These are phyloP conservation scores for Charina bottae DNA, from an alignment of 2,113 vertebrate genomes.

Conservation along the genomic window DNA sequence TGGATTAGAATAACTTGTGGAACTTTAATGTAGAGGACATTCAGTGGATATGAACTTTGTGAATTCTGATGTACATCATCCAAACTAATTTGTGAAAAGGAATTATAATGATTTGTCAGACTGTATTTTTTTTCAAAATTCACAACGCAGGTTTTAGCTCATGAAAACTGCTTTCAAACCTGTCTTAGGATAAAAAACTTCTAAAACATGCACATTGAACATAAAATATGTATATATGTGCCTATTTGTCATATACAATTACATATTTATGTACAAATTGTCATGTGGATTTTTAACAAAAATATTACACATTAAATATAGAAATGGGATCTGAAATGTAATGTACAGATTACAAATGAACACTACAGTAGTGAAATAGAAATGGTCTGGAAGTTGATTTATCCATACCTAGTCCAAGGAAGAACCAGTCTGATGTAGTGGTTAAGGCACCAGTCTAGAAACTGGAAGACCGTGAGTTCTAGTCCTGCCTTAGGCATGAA, in stretches of 20 bases:
- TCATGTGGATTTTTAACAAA: not conserved
- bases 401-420: too few species aligned
- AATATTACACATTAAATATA: not conserved
- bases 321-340: not conserved
- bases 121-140: not conserved
- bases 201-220: not conserved
- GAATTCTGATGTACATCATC: not conserved
- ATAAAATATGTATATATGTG: not conserved
- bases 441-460: too few species aligned
- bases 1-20: not conserved
- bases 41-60: not conserved
- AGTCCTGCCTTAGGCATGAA: too few species aligned
- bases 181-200: not conserved
- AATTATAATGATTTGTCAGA: not conserved
- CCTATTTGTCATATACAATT: not conserved
- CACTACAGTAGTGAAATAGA: not conserved
- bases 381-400: not conserved
- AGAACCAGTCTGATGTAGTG: too few species aligned
- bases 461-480: too few species aligned
- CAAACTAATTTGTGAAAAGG: not conserved
- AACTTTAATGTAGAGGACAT: not conserved
- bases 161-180: not conserved
- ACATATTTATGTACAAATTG: not conserved
- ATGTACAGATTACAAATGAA: not conserved
- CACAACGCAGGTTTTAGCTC: not conserved